Base-by-base conservation (phyloP, 2,888 invertebrate genomes). In the Aphodius sticticus region DNA sequence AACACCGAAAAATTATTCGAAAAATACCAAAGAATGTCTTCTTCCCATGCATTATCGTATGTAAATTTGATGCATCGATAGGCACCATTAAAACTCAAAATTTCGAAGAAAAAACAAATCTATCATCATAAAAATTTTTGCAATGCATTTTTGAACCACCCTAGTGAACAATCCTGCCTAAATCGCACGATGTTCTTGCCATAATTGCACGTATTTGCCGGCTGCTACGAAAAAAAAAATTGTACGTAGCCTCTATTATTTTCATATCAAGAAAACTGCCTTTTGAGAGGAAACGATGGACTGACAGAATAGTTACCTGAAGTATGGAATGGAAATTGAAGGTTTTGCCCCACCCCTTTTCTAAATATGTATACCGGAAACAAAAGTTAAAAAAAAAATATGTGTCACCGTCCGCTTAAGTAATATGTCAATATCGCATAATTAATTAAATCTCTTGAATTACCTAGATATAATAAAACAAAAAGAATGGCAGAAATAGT, bases 251-350 rank as follows among this genome's bases (percentile, higher is more conserved):
- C 75, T 69, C 36, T 79, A 76, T 79, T 81, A 82, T 84, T 82
- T 84, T 86, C 85, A 86, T 86, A 85, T 85, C 85, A 85, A 84
- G 83, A 82, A 26, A 84, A 85, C 84, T 86, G 86, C 85, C 86
- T 86, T 26, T 86, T 12, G 84, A 84, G 84, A 81, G 77, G 84
- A 85, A 85, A 83, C 84, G 84, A 85, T 85, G 86, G 85, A 86
- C 86, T 86, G 86, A 86, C 83, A 81, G 84, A 9, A 85, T 85
- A 86, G 85, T 85, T 85, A 86, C 86, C 85, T 86, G 84, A 86
- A 80, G 26, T 26, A 53, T 81, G 84, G 84, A 83, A 83, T 83
- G 84, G 81, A 78, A 75, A 69, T 76, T 72, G 74, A 70, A 69
- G 71, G 37, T 72, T 79, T 79, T 74, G 79, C 71, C 70, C 78